A percentile compares a stretch with the other conserved stretches of the same genome.
Evolutionary conservation across 1,140 invertebrate genomes (phyloP).

Genomic region (Paracyclopina nana): DNA sequence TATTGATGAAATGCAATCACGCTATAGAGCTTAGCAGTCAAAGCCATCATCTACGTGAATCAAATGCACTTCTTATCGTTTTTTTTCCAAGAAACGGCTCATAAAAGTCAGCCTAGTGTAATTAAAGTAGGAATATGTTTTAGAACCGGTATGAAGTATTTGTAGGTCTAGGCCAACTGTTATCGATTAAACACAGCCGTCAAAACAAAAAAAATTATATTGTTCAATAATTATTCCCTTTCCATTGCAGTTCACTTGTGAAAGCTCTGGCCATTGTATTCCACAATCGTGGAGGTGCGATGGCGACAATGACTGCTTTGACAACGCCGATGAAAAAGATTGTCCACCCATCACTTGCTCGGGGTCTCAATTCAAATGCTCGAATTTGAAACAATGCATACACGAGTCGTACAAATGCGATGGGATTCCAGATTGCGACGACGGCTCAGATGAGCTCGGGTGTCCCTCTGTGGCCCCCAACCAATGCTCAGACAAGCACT

Average conservation of each 20-base stretch:
- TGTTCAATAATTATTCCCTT: too few species aligned
- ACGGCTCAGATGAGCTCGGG: constrained; percentile 70
- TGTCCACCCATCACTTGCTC: constrained; percentile 87
- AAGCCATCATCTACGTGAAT: too few species aligned
- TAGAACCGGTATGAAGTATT: too few species aligned
- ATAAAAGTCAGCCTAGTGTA: too few species aligned
- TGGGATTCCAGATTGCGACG: constrained; percentile 59
- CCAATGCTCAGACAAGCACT: constrained; percentile 71
- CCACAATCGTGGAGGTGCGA: constrained; percentile 77
- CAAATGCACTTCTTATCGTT: too few species aligned
- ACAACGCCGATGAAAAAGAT: constrained; percentile 87
- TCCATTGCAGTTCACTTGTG: constrained; percentile 91
- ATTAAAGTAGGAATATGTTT: too few species aligned
- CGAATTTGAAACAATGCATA: constrained; percentile 72
- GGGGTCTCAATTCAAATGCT: constrained; percentile 78
- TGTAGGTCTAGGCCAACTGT: too few species aligned
- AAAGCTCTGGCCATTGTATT: constrained; percentile 82
- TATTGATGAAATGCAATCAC: too few species aligned
- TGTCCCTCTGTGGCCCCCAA: constrained; percentile 58
- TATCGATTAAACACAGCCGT: too few species aligned
- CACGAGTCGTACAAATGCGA: constrained; percentile 86
- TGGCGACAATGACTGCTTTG: constrained; percentile 87
- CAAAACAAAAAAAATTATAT: too few species aligned
- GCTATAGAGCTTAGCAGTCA: too few species aligned
- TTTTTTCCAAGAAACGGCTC: too few species aligned